phyloP scores from a whole-genome alignment of 2,797 vertebrate genomes.

The Acipenser oxyrinchus region DNA sequence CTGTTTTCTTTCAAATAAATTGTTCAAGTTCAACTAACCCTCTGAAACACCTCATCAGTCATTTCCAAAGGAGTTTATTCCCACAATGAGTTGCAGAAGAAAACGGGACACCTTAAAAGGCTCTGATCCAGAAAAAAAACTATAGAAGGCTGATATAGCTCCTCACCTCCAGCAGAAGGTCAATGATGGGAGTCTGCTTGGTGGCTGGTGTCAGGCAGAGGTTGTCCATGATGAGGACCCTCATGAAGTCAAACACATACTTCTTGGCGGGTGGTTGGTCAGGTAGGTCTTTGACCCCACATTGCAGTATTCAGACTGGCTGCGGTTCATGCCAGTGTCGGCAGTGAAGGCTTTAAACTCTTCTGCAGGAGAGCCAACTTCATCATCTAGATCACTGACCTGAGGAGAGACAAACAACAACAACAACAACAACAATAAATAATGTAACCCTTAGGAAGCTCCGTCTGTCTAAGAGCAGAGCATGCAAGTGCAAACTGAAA shows the following conservation, averaged over 20 bases:
- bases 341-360: constrained; percentile 89
- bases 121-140: no score
- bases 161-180: constrained; percentile 86
- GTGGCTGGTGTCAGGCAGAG: constrained; percentile 86
- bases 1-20: no score
- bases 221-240: constrained; percentile 95
- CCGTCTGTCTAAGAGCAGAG: not conserved
- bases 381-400: constrained; percentile 92
- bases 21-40: no score
- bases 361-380: constrained; percentile 87
- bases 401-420: constrained; percentile 27
- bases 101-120: no score
- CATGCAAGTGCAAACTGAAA: no score
- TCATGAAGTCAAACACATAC: constrained; percentile 97
- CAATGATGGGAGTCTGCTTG: constrained; percentile 93
- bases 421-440: not conserved
- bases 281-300: constrained; percentile 92
- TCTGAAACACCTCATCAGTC: no score
- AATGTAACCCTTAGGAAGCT: not conserved
- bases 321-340: constrained; percentile 95
- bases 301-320: constrained; percentile 95
- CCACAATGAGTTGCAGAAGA: no score
- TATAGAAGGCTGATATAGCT: not conserved
- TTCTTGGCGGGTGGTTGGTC: constrained; percentile 97
- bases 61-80: no score